Percentiles rank a stretch among this genome's conserved stretches.
These are phyloP conservation scores for Phortica variegata DNA, from an alignment of 1,140 invertebrate genomes.

Conservation along the genomic window DNA sequence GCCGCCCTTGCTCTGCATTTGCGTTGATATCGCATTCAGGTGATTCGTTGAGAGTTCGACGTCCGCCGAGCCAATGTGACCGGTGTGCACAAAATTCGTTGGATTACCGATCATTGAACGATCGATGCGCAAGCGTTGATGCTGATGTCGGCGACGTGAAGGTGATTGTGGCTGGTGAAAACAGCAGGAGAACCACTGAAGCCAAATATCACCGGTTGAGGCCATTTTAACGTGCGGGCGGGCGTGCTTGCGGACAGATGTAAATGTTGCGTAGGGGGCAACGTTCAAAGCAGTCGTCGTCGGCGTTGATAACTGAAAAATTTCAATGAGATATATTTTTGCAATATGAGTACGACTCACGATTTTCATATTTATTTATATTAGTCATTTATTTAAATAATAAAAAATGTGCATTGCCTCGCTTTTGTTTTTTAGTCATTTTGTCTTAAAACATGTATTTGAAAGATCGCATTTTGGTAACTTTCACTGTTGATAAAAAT, in stretches of 20 bases:
- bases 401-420: no score
- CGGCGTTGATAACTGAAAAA: constrained; percentile 14
- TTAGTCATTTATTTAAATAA: no score
- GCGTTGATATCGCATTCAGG: constrained; percentile 75
- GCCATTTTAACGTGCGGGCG: constrained; percentile 61
- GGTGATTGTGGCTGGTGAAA: constrained; percentile 70
- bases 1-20: constrained; percentile 87
- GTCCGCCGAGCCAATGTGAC: constrained; percentile 78
- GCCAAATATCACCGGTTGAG: constrained; percentile 74
- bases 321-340: no score
- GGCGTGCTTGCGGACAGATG: constrained; percentile 31
- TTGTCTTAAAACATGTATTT: no score
- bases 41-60: constrained; percentile 73
- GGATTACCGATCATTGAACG: constrained; percentile 89
- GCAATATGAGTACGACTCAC: no score
- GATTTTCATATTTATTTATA: no score
- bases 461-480: no score
- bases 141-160: constrained; percentile 65
- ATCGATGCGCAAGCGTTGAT: constrained; percentile 76
- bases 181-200: constrained; percentile 84
- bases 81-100: constrained; percentile 91
- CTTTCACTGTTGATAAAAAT: no score
- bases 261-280: constrained; percentile 17
- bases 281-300: not conserved
- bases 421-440: no score